Conservation (phyloP, 2,888 invertebrate species). For the Sesia apiformis region DNA sequence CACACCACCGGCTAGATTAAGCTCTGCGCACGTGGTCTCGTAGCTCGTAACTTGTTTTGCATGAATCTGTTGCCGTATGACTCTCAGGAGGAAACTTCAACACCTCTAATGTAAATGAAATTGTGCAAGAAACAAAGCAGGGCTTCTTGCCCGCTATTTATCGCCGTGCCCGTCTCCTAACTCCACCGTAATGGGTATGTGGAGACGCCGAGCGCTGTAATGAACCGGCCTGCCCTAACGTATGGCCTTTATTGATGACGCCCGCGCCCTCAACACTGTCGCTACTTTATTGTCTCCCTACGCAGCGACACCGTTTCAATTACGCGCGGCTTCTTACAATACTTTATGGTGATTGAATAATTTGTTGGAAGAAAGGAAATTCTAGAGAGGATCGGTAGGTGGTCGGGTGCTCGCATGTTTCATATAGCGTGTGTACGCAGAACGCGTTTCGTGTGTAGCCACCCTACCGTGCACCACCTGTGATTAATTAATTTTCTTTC, state of each 20-base stretch:
- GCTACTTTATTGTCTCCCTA: conserved; percentile 50
- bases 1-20: conserved; percentile 56
- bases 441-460: conserved; percentile 5
- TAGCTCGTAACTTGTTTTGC: conserved; percentile 63
- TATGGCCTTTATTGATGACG: conserved; percentile 68
- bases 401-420: not conserved
- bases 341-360: conserved; percentile 39
- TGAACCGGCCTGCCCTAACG: conserved; percentile 63
- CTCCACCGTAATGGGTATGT: conserved; percentile 63
- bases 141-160: conserved; percentile 64
- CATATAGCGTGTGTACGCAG: not conserved
- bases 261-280: conserved; percentile 40
- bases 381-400: not conserved
- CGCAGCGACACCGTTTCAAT: conserved; percentile 51
- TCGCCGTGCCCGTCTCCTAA: conserved; percentile 63
- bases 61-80: conserved; percentile 67
- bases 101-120: conserved; percentile 72
- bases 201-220: conserved; percentile 57
- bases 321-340: conserved; percentile 48
- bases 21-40: conserved; percentile 49
- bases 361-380: conserved; percentile 16
- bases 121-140: conserved; percentile 70
- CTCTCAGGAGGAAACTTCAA: conserved; percentile 58
- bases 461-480: conserved; percentile 33
- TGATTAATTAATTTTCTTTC: conserved; percentile 71